A percentile compares a stretch with the other conserved stretches of the same genome.
These are phyloP conservation scores for Bibio marci DNA, from an alignment of 2,888 invertebrate species.

Conservation along the genomic window DNA sequence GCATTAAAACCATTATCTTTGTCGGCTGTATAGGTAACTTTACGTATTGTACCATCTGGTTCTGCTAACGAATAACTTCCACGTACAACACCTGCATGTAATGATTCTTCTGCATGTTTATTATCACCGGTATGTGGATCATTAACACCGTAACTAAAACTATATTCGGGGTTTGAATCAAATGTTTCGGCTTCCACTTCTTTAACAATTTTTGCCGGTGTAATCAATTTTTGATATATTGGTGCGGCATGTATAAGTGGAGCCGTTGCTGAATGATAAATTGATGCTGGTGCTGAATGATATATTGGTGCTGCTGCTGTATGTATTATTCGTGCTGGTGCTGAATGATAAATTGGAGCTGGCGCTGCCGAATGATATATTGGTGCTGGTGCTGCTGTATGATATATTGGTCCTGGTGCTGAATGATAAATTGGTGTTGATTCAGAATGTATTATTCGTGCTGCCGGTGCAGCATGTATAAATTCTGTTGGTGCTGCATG, in stretches of 20 bases:
- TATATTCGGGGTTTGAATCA: constrained; percentile 38
- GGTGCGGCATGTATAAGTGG: constrained; percentile 7
- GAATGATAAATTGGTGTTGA: constrained; percentile 1
- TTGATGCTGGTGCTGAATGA: constrained; percentile 6
- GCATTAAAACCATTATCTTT: constrained; percentile 50
- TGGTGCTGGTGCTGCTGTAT: constrained; percentile 4
- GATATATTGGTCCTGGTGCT: neutral
- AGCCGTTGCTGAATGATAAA: neutral
- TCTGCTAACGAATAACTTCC: constrained; percentile 45
- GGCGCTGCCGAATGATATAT: constrained; percentile 5
- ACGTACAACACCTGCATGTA: constrained; percentile 45
- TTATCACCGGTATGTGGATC: constrained; percentile 44
- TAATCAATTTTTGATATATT: constrained; percentile 11
- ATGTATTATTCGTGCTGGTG: neutral
- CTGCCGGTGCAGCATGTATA: constrained; percentile 3
- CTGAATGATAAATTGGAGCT: constrained; percentile 2
- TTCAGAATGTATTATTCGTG: constrained; percentile 4
- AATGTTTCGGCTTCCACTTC: constrained; percentile 17
- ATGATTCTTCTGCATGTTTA: constrained; percentile 33
- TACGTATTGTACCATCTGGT: constrained; percentile 42
- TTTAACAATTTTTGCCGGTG: constrained; percentile 16
- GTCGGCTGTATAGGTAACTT: constrained; percentile 47
- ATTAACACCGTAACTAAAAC: constrained; percentile 49
- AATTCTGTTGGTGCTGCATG: constrained; percentile 4
- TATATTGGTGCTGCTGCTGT: constrained; percentile 4